These are phyloP conservation scores for Mastomys natalensis DNA, from an alignment of 2,113 vertebrate genomes.

Conservation along the genomic window DNA sequence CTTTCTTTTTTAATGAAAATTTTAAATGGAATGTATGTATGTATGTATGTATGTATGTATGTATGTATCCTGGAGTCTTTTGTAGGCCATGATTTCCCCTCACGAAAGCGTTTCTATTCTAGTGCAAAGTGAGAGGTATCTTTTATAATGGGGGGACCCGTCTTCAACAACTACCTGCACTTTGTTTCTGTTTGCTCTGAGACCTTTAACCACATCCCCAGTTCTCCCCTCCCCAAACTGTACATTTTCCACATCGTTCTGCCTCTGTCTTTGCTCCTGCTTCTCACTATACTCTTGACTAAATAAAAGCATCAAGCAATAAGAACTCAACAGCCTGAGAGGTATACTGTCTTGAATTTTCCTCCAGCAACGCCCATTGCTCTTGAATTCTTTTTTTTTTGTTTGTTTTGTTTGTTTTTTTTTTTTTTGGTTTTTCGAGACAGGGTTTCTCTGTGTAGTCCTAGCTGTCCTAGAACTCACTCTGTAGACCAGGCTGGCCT, in stretches of 20 bases:
- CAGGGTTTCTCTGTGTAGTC: too few relatives aligned
- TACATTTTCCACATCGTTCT: neutral
- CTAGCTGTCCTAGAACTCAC: too few relatives aligned
- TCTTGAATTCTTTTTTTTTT: neutral
- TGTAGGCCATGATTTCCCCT: neutral
- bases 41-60: too few relatives aligned
- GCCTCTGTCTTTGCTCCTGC: neutral
- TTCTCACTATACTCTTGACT: neutral
- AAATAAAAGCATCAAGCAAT: neutral
- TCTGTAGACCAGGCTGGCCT: too few relatives aligned
- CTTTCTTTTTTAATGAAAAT: too few relatives aligned
- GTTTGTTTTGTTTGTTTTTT: too few relatives aligned
- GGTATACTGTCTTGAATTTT: neutral
- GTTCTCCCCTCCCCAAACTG: neutral
- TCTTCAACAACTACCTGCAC: neutral
- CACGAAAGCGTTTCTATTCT: neutral
- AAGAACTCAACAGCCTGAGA: neutral
- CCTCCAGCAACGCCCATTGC: neutral
- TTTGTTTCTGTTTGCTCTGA: neutral
- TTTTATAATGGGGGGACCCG: too few relatives aligned
- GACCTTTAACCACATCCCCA: neutral
- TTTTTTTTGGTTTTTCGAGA: neutral
- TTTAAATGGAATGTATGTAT: too few relatives aligned
- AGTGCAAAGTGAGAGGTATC: neutral
- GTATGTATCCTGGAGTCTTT: neutral